Evolutionary conservation across 1,140 invertebrate genomes (phyloP).

Genomic region (Drosophila eugracilis): DNA sequence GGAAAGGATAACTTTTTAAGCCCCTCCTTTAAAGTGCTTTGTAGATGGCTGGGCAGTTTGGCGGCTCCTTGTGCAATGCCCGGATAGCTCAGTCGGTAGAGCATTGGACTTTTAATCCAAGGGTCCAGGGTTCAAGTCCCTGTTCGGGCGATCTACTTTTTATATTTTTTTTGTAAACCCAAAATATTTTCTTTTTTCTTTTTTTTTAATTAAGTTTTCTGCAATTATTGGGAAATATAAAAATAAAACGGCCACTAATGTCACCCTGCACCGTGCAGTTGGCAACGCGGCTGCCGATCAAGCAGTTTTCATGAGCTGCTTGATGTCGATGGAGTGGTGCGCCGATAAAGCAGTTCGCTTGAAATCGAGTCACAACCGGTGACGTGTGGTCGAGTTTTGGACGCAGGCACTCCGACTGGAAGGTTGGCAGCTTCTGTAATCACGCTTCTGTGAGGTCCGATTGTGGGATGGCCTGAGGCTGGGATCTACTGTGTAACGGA

Average conservation of each 20-base stretch:
- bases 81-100: slow-evolving; percentile 92
- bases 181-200: neutral
- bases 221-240: no score
- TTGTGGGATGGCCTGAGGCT: slow-evolving; percentile 94
- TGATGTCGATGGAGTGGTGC: neutral
- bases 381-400: neutral
- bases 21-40: no score
- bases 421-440: slow-evolving; percentile 97
- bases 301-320: neutral
- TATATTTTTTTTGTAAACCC: neutral
- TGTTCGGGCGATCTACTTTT: slow-evolving; percentile 87
- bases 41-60: no score
- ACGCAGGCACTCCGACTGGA: slow-evolving; percentile 88
- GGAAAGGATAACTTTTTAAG: no score
- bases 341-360: slow-evolving; percentile 12
- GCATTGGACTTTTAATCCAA: slow-evolving; percentile 93
- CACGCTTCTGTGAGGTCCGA: slow-evolving; percentile 95
- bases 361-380: neutral
- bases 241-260: neutral
- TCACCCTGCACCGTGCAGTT: neutral
- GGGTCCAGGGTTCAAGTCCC: slow-evolving; percentile 92
- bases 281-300: slow-evolving; percentile 14
- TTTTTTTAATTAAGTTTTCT: neutral
- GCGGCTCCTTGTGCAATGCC: no score
- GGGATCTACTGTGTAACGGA: slow-evolving; percentile 89